Conservation (phyloP, 53 echinoderm and acorn worm species). For the Echinometra lucunter region DNA sequence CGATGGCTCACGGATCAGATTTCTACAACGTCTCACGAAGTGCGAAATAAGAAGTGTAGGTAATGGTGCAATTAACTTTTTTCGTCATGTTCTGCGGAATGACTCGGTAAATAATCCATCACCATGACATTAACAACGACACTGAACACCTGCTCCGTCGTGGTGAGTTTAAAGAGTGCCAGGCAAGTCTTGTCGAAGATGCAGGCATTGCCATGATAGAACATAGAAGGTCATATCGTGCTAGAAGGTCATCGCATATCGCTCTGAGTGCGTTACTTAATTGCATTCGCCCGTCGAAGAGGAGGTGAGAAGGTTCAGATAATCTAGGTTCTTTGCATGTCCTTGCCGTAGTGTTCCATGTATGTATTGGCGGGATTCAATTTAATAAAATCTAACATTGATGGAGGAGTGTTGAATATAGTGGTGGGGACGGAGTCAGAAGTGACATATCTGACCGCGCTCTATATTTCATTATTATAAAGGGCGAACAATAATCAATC, state of each 20-base stretch:
- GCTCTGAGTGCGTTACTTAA: not conserved
- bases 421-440: no score
- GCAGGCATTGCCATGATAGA: not conserved
- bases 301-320: not conserved
- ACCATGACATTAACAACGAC: not conserved
- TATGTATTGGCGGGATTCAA: no score
- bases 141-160: conserved; percentile 13
- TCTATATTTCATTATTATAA: no score
- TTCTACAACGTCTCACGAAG: not conserved
- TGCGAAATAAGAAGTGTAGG: not conserved
- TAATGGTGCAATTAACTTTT: conserved; percentile 27
- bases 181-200: not conserved
- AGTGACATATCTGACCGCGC: no score
- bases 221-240: no score
- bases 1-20: conserved; percentile 3
- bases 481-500: not conserved
- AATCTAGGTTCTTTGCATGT: no score
- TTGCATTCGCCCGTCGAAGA: not conserved
- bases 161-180: not conserved
- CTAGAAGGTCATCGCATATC: not conserved
- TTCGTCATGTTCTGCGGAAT: not conserved
- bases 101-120: conserved; percentile 38
- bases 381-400: no score
- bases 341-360: no score
- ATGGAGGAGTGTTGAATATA: no score